Conservation (phyloP, 2,113 vertebrate species). For the Athene noctua region DNA sequence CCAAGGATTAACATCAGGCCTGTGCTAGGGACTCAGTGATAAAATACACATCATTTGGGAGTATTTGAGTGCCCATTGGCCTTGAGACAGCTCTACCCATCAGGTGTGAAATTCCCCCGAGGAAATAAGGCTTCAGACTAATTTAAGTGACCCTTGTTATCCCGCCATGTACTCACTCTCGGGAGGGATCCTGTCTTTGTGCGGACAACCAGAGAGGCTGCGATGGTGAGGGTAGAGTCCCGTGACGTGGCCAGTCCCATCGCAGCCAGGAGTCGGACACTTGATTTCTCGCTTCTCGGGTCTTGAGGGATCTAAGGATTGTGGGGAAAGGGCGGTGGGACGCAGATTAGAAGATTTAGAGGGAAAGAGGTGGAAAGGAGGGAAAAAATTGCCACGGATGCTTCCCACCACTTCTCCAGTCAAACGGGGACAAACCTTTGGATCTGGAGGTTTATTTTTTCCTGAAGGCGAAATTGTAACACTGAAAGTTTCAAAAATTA, state of each 20-base stretch:
- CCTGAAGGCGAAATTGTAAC: neutral
- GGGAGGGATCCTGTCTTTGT: slow-evolving; percentile 98
- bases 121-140: neutral
- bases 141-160: neutral
- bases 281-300: slow-evolving; percentile 96
- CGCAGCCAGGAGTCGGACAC: slow-evolving; percentile 96
- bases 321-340: neutral
- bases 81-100: neutral
- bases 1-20: neutral
- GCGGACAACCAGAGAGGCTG: slow-evolving; percentile 96
- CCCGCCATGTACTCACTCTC: slow-evolving; percentile 86
- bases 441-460: neutral
- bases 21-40: neutral
- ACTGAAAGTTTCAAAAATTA: neutral
- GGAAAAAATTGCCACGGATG: neutral
- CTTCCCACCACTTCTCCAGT: neutral
- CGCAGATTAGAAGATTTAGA: neutral
- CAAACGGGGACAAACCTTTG: neutral
- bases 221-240: slow-evolving; percentile 97
- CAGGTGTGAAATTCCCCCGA: neutral
- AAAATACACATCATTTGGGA: neutral
- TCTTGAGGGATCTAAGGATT: slow-evolving; percentile 84
- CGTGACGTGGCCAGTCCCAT: slow-evolving; percentile 95
- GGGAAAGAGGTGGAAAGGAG: neutral
- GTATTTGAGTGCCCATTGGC: neutral